Percentiles rank a stretch among this genome's conserved stretches.
Evolutionary conservation across 2,888 invertebrate genomes (phyloP).

Genomic region (Melinaea marsaeus): DNA sequence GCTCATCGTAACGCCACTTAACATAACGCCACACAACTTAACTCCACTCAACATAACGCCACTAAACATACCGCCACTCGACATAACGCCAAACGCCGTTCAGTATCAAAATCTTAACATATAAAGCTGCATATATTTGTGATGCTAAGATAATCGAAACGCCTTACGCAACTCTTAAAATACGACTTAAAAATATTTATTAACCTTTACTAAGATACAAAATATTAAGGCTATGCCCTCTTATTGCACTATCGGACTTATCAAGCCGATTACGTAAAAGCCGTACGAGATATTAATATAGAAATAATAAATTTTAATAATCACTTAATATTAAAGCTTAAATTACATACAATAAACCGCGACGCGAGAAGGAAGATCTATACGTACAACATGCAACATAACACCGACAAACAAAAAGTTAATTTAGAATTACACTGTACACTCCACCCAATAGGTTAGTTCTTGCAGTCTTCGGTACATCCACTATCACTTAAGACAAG

Average conservation of each 20-base stretch:
- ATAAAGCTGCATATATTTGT: slow-evolving; percentile 4
- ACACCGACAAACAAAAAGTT: neutral
- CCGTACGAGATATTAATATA: slow-evolving; percentile 13
- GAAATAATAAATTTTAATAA: slow-evolving; percentile 1
- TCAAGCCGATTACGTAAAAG: slow-evolving; percentile 53
- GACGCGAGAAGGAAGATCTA: neutral
- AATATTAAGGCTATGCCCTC: slow-evolving; percentile 74
- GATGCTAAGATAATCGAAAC: neutral
- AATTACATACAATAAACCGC: neutral
- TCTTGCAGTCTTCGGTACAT: slow-evolving; percentile 73
- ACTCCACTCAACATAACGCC: no score
- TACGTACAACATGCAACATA: neutral
- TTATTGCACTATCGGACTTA: slow-evolving; percentile 75
- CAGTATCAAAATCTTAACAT: slow-evolving; percentile 32
- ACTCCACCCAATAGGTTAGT: slow-evolving; percentile 34
- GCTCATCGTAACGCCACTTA: no score
- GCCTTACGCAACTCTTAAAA: slow-evolving; percentile 40
- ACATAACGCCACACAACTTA: no score
- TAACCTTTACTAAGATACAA: slow-evolving; percentile 61
- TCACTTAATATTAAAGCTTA: slow-evolving; percentile 2
- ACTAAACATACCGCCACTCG: no score
- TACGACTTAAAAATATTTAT: neutral
- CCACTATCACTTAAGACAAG: slow-evolving; percentile 59
- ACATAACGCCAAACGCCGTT: slow-evolving; percentile 23
- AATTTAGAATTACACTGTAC: slow-evolving; percentile 9